Percentiles rank a stretch among this genome's conserved stretches.
Conservation (phyloP, 2,113 vertebrate genomes). For the Perccottus glenii region DNA sequence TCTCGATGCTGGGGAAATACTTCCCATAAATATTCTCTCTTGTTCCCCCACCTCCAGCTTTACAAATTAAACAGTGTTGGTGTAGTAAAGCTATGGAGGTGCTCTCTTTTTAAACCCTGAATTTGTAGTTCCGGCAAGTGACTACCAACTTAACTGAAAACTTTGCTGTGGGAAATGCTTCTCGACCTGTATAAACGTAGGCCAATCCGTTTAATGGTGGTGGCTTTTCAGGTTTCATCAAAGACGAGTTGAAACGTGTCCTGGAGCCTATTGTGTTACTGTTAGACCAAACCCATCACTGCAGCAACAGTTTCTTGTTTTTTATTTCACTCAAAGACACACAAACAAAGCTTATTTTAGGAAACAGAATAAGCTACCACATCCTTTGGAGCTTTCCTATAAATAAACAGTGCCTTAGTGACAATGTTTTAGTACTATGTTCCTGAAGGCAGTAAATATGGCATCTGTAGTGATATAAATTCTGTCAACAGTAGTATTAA, state of each 20-base stretch:
- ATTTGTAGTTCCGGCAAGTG: not conserved
- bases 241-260: slow-evolving; percentile 47
- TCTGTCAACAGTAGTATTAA: too few species aligned
- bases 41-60: too few species aligned
- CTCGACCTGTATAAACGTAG: not conserved
- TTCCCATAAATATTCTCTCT: too few species aligned
- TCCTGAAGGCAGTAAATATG: too few species aligned
- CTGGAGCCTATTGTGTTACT: not conserved
- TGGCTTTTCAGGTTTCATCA: slow-evolving; percentile 22
- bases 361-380: slow-evolving; percentile 1
- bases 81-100: too few species aligned
- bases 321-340: not conserved
- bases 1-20: too few species aligned
- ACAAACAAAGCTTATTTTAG: not conserved
- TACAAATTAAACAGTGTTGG: too few species aligned
- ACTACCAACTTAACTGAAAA: not conserved
- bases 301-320: slow-evolving; percentile 3
- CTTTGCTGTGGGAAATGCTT: too few species aligned
- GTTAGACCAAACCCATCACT: slow-evolving; percentile 8
- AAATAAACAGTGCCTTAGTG: slow-evolving; percentile 2
- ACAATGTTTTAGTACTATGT: not conserved
- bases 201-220: not conserved
- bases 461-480: too few species aligned
- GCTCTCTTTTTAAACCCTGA: too few species aligned
- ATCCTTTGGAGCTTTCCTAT: not conserved